A percentile compares a stretch with the other conserved stretches of the same genome.
Conservation (phyloP, 2,797 vertebrate species). For the Coendou prehensilis region DNA sequence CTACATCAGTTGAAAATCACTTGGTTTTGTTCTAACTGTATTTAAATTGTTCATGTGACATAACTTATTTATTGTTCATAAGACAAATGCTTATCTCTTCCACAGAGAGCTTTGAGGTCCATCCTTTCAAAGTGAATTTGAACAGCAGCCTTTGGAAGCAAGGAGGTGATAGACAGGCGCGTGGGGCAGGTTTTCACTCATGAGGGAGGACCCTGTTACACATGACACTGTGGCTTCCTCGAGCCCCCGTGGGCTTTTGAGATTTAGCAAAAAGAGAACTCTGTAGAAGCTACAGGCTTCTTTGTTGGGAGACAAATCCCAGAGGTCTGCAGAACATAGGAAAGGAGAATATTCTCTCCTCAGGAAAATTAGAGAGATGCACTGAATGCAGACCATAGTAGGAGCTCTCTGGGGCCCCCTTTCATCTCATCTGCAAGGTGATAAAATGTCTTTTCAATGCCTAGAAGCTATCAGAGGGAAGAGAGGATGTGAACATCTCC, state of each 20-base stretch:
- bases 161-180: neutral
- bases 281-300: neutral
- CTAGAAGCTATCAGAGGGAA: neutral
- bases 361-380: slow-evolving; percentile 12
- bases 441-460: slow-evolving; percentile 28
- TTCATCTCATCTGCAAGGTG: neutral
- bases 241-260: neutral
- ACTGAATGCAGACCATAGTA: neutral
- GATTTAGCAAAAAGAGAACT: neutral
- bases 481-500: neutral
- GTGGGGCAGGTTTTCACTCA: neutral
- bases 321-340: neutral
- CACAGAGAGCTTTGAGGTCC: neutral
- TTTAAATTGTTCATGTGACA: slow-evolving; percentile 49
- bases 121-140: slow-evolving; percentile 24
- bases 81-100: slow-evolving; percentile 25
- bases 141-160: neutral
- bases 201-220: neutral
- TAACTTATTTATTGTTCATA: neutral
- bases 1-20: slow-evolving; percentile 38
- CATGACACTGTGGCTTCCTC: neutral
- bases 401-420: neutral
- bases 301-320: neutral
- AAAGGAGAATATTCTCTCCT: slow-evolving; percentile 35
- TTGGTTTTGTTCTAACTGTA: slow-evolving; percentile 42